Evolutionary conservation across 2,888 invertebrate species (phyloP), one percentile per base, ranked within the genome.

Genomic region (Neocrepidodera transversa): DNA sequence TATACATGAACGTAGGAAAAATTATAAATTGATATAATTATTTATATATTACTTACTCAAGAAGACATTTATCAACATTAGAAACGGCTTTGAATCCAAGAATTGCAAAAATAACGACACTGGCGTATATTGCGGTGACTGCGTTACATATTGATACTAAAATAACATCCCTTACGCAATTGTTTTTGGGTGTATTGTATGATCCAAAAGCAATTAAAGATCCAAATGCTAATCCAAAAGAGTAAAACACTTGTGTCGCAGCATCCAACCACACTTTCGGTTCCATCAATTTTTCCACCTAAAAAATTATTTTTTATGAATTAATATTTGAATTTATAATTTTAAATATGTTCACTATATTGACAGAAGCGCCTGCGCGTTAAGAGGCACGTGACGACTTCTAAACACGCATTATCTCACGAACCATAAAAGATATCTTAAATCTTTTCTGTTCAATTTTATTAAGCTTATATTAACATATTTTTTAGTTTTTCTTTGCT

Each of bases 161-260:
- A 62, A 95, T 84, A 26, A 95, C 95, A 75, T 97, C 97, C 50
- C 93, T 83, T 50, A 95, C 93, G 79, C 95, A 95, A 83, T 97
- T 94, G 83, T 97, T 97, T 78, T 95, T 91, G 1, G 93, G 91
- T 0, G 93, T 90, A 79, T 97, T 97, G 83, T 97, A 97, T 67
- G 95, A 95, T 53, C 96, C 95, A 79, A 96, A 97, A 1, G 96
- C 95, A 72, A 97, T 95, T 58, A 97, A 83, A 0, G 95, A 96
- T 1, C 97, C 97, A 79, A 97, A 97, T 4, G 95, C 96, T 59
- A 97, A 82, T 1, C 96, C 96, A 78, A 95, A 93, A 1, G 95
- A 95, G 81, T 96, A 97, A 83, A 97, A 97, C 1, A 97, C 96
- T 82, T 97, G 97, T 0, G 96, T 96, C 1, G 97, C 96, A 1